These are phyloP conservation scores for Apistogramma diplotaenia DNA, from an alignment of 2,113 vertebrate species.

Conservation along the genomic window DNA sequence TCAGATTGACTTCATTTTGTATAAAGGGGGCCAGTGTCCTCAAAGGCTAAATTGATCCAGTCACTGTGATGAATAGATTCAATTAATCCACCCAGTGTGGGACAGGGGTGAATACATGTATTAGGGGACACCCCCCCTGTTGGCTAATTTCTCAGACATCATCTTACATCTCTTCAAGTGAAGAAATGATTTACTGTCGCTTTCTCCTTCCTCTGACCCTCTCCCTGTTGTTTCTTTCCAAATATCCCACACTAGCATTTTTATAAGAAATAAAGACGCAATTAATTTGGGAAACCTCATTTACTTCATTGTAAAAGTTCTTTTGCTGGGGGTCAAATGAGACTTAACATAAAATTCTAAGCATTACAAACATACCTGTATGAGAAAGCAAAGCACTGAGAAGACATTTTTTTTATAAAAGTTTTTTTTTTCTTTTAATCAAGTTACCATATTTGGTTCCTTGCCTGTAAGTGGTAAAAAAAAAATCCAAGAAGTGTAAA, in stretches of 20 bases:
- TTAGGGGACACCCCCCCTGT: slow-evolving; percentile 26
- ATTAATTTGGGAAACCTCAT: neutral
- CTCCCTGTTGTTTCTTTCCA: neutral
- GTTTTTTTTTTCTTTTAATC: no score
- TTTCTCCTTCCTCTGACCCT: neutral
- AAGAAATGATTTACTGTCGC: neutral
- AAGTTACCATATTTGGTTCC: no score
- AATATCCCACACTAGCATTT: neutral
- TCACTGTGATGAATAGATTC: slow-evolving; percentile 64
- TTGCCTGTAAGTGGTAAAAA: no score
- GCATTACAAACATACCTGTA: neutral
- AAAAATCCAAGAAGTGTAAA: no score
- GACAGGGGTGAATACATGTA: slow-evolving; percentile 40
- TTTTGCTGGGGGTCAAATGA: neutral
- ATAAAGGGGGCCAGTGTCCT: slow-evolving; percentile 18
- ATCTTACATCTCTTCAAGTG: slow-evolving; percentile 15
- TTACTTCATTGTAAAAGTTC: neutral
- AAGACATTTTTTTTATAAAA: neutral
- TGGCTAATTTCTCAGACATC: slow-evolving; percentile 38
- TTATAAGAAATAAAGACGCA: neutral
- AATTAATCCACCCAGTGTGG: slow-evolving; percentile 45
- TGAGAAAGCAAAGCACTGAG: no score
- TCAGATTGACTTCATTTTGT: slow-evolving; percentile 47
- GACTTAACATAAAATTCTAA: neutral
- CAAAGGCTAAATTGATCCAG: slow-evolving; percentile 61